These are phyloP conservation scores for Carcina quercana DNA, from an alignment of 2,888 invertebrate species.

Conservation along the genomic window DNA sequence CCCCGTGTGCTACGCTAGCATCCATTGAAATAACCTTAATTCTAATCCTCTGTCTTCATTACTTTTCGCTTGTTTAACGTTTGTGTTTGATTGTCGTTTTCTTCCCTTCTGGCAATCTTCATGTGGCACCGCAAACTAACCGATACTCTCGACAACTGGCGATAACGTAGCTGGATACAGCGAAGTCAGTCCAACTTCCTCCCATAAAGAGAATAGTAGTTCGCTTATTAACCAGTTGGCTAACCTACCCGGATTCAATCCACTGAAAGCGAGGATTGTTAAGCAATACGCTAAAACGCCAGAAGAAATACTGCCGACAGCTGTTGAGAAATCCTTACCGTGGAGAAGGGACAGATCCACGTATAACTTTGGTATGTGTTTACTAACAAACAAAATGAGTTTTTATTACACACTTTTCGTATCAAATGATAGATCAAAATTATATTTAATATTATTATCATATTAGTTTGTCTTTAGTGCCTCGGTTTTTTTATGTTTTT, in stretches of 20 bases:
- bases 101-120: constrained; percentile 71
- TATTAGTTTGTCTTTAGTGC: too few relatives aligned
- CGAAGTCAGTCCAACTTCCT: constrained; percentile 72
- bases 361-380: constrained; percentile 81
- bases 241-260: constrained; percentile 80
- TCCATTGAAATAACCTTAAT: neutral
- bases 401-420: constrained; percentile 30
- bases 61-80: constrained; percentile 46
- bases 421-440: too few relatives aligned
- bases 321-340: constrained; percentile 87
- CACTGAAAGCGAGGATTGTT: constrained; percentile 80
- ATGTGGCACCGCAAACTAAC: constrained; percentile 64
- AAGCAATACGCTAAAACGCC: constrained; percentile 79
- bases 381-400: constrained; percentile 32
- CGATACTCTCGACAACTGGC: constrained; percentile 57
- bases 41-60: constrained; percentile 7
- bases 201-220: constrained; percentile 79
- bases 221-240: constrained; percentile 80
- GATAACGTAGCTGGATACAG: constrained; percentile 61
- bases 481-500: too few relatives aligned
- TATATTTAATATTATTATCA: too few relatives aligned
- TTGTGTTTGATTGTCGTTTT: constrained; percentile 69
- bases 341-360: constrained; percentile 87
- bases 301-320: constrained; percentile 80
- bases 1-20: constrained; percentile 14